Conservation (phyloP, 2,797 vertebrate genomes). For the Syngnathus rostellatus region DNA sequence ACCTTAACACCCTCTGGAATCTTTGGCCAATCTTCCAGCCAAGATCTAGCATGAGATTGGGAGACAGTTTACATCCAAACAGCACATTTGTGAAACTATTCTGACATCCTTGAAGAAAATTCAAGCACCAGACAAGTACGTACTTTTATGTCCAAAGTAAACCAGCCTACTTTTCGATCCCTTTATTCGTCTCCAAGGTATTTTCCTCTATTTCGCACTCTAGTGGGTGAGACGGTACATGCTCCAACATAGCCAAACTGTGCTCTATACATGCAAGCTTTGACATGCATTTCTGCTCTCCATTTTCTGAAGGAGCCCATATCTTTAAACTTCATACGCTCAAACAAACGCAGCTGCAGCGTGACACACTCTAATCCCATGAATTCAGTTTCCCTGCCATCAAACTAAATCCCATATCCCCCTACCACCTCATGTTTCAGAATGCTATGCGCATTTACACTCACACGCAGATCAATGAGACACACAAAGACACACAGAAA, state of each 20-base stretch:
- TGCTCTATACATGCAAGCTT: background rate
- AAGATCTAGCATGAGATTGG: too few relatives aligned
- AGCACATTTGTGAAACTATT: too few relatives aligned
- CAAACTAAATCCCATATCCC: constrained; percentile 37
- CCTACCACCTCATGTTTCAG: constrained; percentile 33
- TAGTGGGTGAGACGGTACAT: background rate
- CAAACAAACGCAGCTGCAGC: constrained; percentile 13
- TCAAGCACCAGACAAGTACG: too few relatives aligned
- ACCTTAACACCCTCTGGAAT: too few relatives aligned
- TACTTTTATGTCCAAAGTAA: too few relatives aligned
- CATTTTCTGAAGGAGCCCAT: background rate
- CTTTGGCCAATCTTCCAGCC: too few relatives aligned
- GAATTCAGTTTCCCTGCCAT: constrained; percentile 36
- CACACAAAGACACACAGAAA: constrained; percentile 16
- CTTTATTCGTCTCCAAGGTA: background rate
- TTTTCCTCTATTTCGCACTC: background rate
- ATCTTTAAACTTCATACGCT: constrained; percentile 4
- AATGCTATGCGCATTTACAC: constrained; percentile 11
- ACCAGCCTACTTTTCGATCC: background rate
- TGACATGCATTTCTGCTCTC: background rate
- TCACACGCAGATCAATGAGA: constrained; percentile 36
- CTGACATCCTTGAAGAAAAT: too few relatives aligned
- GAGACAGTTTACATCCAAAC: too few relatives aligned
- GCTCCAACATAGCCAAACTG: background rate
- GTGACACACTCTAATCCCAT: constrained; percentile 35